phyloP scores from a whole-genome alignment of 2,797 vertebrate species.

The Taeniopygia guttata region DNA sequence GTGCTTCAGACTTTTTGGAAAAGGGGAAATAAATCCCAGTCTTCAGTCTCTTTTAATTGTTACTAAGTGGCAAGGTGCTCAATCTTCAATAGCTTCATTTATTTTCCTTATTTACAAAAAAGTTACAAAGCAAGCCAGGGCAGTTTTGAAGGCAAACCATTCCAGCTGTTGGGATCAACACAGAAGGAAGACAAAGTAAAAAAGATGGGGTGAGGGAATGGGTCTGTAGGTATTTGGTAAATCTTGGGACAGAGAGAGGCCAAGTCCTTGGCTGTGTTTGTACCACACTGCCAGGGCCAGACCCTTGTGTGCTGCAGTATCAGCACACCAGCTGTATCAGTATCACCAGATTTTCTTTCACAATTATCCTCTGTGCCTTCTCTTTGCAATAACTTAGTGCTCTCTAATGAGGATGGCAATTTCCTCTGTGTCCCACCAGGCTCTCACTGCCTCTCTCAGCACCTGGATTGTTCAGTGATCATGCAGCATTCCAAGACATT shows the following conservation, averaged over 20 bases:
- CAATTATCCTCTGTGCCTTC: not conserved
- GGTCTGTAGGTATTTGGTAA: not conserved
- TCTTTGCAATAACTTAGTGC: not conserved
- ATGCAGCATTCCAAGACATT: not conserved
- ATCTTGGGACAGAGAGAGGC: not conserved
- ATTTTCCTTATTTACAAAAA: not conserved
- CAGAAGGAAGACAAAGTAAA: not conserved
- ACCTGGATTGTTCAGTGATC: not conserved
- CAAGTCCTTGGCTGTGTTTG: not conserved
- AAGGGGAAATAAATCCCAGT: not conserved
- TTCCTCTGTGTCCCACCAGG: not conserved
- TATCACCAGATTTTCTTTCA: not conserved
- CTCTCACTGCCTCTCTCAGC: not conserved
- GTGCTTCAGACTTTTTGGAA: not conserved
- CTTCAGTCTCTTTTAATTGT: not conserved
- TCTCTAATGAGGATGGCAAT: not conserved
- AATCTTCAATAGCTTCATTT: not conserved
- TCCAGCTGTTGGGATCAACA: not conserved
- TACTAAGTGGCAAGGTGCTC: not conserved
- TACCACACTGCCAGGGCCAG: not conserved
- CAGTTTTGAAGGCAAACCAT: not conserved
- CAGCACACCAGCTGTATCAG: no score
- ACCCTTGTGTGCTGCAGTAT: not conserved
- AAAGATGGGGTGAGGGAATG: not conserved
- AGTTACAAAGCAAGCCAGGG: not conserved